These are phyloP conservation scores for Podargus strigoides DNA, from an alignment of 2,797 vertebrate genomes.

Conservation along the genomic window DNA sequence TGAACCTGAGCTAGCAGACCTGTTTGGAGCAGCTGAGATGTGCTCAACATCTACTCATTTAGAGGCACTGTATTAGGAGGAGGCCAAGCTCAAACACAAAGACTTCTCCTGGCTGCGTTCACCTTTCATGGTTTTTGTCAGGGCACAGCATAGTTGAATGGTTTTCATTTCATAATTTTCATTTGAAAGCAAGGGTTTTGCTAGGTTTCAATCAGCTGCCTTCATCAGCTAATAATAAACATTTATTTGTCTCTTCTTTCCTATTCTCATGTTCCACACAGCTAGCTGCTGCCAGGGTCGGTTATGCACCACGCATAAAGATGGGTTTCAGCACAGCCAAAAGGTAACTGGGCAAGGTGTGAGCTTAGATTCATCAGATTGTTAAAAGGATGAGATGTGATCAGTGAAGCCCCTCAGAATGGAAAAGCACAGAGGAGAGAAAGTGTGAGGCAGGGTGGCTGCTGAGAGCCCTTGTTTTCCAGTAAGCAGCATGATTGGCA, in stretches of 20 bases:
- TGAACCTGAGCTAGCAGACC: neutral
- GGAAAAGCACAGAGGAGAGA: neutral
- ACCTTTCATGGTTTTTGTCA: neutral
- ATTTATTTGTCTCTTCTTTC: neutral
- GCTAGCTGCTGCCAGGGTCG: neutral
- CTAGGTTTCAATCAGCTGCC: neutral
- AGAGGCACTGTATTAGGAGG: neutral
- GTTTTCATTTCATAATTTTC: neutral
- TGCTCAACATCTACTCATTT: neutral
- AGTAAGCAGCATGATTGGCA: constrained; percentile 64
- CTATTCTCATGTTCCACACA: neutral
- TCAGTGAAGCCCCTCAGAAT: neutral
- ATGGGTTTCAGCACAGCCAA: neutral
- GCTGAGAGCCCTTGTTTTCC: constrained; percentile 61
- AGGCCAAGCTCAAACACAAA: neutral
- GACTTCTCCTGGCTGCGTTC: neutral
- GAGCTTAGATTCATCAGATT: neutral
- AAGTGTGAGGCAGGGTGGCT: neutral
- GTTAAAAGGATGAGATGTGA: neutral
- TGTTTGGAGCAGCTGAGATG: neutral
- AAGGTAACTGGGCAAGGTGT: neutral
- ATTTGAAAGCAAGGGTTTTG: neutral
- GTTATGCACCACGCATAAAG: rapidly evolving
- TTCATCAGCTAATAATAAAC: neutral
- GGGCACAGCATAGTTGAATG: neutral